Base-by-base conservation (phyloP, 2,888 invertebrate genomes). In the Bellardia pandia region DNA sequence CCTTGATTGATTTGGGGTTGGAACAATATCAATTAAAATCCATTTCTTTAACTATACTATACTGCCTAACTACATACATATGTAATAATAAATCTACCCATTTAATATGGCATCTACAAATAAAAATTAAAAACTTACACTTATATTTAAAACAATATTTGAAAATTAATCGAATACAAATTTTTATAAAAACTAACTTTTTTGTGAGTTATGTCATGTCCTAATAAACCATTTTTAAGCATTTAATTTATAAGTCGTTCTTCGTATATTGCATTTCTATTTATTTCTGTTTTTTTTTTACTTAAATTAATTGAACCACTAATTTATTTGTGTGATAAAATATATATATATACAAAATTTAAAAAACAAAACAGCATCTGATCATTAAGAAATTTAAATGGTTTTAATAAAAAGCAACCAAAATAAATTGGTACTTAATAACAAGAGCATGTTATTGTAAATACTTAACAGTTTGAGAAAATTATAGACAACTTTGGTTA, bases 1-100 rank as follows among this genome's bases (percentile, higher is more conserved):
- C 88, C 90, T 90, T 89, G 88, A 87, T 62, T 75, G 74, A 87
- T 74, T 75, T 85, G 81, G 84, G 85, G 81, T 71, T 77, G 53
- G 62, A 77, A 71, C 85, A 62, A 53, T 60, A 60, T 75, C 45
- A 76, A 64, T 40, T 75, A 80, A 58, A 83, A 51, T 68, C 69
- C 37, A 37, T 37, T 2, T 37, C 6, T 3, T 58, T 30, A 33
- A 45, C 11, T 45, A 66, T 76, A 79, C 51, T 58, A 72, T 81
- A 86, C 30, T 75, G 56, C 77, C 77, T 78, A 78, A 68, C 71
- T 77, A 23, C 56, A 56, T 30, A 58, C 11, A 45, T 40, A 37
- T 37, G 37, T 37, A 37, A 37, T 37, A 71, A 51, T 6, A 60
- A 64, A 56, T 3, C 13, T 56, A 42, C 62, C 8, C 23, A 23